Base-by-base conservation (phyloP, 2,113 vertebrate species). In the Muscicapa adusta region DNA sequence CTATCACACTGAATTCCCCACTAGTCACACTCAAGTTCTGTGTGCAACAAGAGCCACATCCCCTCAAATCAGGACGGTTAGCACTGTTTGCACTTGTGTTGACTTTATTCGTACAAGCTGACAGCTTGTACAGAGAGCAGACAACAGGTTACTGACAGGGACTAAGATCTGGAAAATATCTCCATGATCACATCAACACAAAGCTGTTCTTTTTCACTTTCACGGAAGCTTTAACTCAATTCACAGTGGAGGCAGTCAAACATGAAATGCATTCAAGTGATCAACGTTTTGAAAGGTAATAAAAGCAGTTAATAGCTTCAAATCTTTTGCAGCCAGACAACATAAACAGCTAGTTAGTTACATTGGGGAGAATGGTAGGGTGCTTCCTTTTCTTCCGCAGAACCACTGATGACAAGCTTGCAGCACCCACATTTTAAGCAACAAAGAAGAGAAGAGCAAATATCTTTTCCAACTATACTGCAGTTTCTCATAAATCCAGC, bases 31-130 rank as follows among this genome's bases (percentile, higher is more conserved):
- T 67, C 14, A 12, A 31, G 25, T 60, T 67, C 33, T 51, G 29
- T 31, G 33, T 18, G 48, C 45, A 54, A 22, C 1, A 6, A 85
- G 47, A 86, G 19, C 15, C 60, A 43, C 14, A 6, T 87, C 23
- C 38, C 45, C 53, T n/a, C 53, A 48, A 31, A 53, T 14, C 53
- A 24, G 50, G 36, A 63, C 38, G 28, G 22, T 47, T 34, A 81
- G 50, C 47, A 47, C 53, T 53, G 14, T 36, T 42, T 80, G 72
- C 40, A 9, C 31, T 65, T 58, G 34, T 29, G 31, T 36, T 81
- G 45, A 45, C 54, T 93, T 89, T 68, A 51, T 79, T 36, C 0
- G 0, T n/a, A 48, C 45, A 71, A 9, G 14, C 54, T 1, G 0
- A 42, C 8, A 79, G 28, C 34, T 73, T 31, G 26, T 22, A 42